phyloP scores from a whole-genome alignment of 2,113 vertebrate species.

The Mionectes macconnelli region DNA sequence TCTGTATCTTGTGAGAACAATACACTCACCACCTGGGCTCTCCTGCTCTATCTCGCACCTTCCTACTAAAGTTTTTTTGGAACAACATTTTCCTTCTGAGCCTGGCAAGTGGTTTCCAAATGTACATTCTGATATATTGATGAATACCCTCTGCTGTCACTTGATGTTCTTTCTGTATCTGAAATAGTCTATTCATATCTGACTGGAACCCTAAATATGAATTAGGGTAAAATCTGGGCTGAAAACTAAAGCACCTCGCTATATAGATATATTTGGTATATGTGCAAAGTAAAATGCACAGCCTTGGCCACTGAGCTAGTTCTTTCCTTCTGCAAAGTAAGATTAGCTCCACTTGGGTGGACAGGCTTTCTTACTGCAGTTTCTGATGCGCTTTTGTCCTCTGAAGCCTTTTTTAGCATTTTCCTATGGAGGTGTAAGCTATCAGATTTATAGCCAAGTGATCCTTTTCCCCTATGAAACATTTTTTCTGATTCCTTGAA shows the following conservation, averaged over 20 bases:
- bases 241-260: background rate
- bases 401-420: background rate
- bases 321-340: background rate
- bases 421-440: background rate
- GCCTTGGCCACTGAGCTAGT: background rate
- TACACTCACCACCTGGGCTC: background rate
- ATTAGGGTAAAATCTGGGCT: background rate
- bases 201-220: background rate
- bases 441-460: conserved; percentile 33
- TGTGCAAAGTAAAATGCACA: background rate
- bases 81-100: background rate
- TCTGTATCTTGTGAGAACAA: background rate
- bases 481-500: conserved; percentile 46
- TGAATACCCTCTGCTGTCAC: background rate
- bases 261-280: background rate
- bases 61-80: background rate
- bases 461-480: background rate
- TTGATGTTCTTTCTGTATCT: background rate
- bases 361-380: background rate
- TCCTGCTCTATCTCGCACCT: background rate
- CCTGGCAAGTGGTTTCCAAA: background rate
- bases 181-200: background rate
- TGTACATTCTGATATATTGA: rapidly evolving
- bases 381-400: background rate
- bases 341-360: background rate